phyloP scores from a whole-genome alignment of 2,888 invertebrate species.

The Microplitis manilae region DNA sequence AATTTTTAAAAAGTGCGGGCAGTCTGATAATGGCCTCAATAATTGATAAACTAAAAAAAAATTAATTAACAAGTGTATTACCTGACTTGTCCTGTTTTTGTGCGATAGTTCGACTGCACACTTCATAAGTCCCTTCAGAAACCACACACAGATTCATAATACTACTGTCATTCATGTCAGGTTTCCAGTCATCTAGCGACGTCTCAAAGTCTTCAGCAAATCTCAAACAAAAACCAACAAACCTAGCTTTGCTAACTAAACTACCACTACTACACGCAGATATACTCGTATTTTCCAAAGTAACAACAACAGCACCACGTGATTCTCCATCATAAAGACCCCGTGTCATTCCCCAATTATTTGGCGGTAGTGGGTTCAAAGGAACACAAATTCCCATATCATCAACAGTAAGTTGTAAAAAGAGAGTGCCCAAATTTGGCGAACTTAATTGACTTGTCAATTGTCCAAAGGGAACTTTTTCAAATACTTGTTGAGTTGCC shows the following conservation, averaged over 20 bases:
- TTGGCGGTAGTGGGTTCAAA: constrained; percentile 84
- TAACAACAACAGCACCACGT: constrained; percentile 94
- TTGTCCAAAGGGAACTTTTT: constrained; percentile 86
- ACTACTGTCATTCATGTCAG: constrained; percentile 83
- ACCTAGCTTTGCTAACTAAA: constrained; percentile 92
- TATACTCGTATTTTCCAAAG: constrained; percentile 96
- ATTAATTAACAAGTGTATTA: constrained; percentile 60
- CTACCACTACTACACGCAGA: constrained; percentile 96
- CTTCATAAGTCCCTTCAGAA: constrained; percentile 99
- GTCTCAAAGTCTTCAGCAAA: constrained; percentile 99
- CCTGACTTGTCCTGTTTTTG: constrained; percentile 83
- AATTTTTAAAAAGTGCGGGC: no score
- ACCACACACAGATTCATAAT: constrained; percentile 95
- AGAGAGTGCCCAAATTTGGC: constrained; percentile 90
- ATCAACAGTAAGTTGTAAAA: constrained; percentile 94
- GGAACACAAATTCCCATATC: constrained; percentile 98
- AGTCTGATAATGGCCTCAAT: not conserved
- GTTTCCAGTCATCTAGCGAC: constrained; percentile 97
- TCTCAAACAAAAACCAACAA: constrained; percentile 91
- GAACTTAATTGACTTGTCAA: constrained; percentile 83
- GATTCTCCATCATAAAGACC: constrained; percentile 83
- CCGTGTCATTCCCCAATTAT: constrained; percentile 78
- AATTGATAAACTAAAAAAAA: constrained; percentile 5
- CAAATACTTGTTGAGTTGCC: constrained; percentile 83
- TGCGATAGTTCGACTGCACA: constrained; percentile 93